phyloP scores from a whole-genome alignment of 2,888 invertebrate genomes.

The Athalia rosae region DNA sequence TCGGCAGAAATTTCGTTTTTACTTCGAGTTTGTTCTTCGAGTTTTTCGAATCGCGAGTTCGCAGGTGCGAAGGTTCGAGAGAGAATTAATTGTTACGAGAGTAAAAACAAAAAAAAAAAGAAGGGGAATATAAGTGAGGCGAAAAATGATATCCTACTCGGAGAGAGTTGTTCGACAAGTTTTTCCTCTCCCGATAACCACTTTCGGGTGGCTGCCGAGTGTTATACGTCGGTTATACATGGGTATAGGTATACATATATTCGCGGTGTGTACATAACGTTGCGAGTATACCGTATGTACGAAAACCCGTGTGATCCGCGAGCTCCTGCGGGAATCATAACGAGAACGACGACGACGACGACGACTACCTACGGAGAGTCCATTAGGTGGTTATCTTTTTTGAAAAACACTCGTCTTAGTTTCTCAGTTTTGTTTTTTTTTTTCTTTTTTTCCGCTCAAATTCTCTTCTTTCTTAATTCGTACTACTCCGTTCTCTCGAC shows the following conservation, averaged over 20 bases:
- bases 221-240: not conserved
- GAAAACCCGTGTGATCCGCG: not conserved
- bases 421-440: not conserved
- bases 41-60: too few relatives aligned
- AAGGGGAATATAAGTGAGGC: too few relatives aligned
- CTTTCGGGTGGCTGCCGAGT: slow-evolving; percentile 22
- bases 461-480: not conserved
- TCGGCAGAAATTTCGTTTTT: too few relatives aligned
- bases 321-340: not conserved
- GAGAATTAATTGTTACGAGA: too few relatives aligned
- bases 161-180: slow-evolving; percentile 47
- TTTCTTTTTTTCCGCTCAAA: not conserved
- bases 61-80: too few relatives aligned
- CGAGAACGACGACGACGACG: slow-evolving; percentile 27
- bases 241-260: not conserved
- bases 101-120: too few relatives aligned
- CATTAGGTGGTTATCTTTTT: slow-evolving; percentile 26
- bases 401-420: not conserved
- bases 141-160: too few relatives aligned
- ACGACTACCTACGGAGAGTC: slow-evolving; percentile 17
- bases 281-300: not conserved
- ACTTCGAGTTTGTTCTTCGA: too few relatives aligned
- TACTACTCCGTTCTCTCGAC: not conserved
- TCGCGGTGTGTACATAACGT: not conserved
- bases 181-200: slow-evolving; percentile 51